A percentile compares a stretch with the other conserved stretches of the same genome.
Evolutionary conservation across 2,797 vertebrate genomes (phyloP).

Genomic region (Falco novaeseelandiae): DNA sequence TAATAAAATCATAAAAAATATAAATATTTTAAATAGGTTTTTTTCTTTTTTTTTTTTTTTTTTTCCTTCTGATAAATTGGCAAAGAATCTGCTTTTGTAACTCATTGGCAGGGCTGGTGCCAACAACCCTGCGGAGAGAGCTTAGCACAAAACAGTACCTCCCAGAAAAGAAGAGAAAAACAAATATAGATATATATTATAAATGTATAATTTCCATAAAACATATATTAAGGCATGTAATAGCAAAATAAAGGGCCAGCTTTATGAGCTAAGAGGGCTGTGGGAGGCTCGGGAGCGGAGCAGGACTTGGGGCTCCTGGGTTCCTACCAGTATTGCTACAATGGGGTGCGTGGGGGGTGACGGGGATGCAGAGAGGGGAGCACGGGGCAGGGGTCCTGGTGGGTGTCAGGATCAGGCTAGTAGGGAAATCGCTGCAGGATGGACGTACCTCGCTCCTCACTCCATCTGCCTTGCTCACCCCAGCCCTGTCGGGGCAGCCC

Average conservation of each 20-base stretch:
- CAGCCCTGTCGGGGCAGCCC: background rate
- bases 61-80: slow-evolving; percentile 57
- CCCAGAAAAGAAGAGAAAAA: slow-evolving; percentile 57
- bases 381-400: background rate
- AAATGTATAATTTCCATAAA: slow-evolving; percentile 74
- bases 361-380: background rate
- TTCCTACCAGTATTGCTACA: slow-evolving; percentile 54
- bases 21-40: too few species aligned
- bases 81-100: slow-evolving; percentile 49
- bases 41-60: too few species aligned
- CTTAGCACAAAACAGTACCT: slow-evolving; percentile 15
- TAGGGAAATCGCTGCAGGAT: background rate
- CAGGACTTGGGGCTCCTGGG: background rate
- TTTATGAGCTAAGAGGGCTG: slow-evolving; percentile 70
- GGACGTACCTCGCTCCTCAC: background rate
- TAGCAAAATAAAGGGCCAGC: slow-evolving; percentile 79
- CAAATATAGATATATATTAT: slow-evolving; percentile 68
- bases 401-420: background rate
- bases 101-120: background rate
- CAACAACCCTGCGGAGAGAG: background rate
- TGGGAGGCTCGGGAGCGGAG: background rate
- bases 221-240: slow-evolving; percentile 84
- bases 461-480: background rate
- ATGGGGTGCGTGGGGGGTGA: background rate
- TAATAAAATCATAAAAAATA: too few species aligned